Evolutionary conservation across 2,888 invertebrate genomes (phyloP).

Genomic region (Ditula angustiorana): DNA sequence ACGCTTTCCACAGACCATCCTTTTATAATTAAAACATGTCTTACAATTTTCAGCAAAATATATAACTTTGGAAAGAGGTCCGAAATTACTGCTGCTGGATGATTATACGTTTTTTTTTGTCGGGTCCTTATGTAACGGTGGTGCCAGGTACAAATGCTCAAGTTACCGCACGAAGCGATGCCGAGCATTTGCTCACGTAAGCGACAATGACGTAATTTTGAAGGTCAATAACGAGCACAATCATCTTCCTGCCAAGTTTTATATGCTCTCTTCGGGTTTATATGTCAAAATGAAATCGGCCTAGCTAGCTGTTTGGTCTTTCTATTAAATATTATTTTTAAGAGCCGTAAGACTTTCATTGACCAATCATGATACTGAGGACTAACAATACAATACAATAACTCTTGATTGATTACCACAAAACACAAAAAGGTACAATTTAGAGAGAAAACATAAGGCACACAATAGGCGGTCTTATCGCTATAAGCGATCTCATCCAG

Average conservation of each 20-base stretch:
- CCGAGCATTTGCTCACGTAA: constrained; percentile 49
- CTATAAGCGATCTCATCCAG: too few species aligned
- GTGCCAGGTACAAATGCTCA: constrained; percentile 51
- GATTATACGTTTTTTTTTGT: constrained; percentile 49
- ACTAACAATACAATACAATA: too few species aligned
- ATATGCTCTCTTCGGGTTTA: constrained; percentile 9
- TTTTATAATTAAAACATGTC: background rate
- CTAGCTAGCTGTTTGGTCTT: too few species aligned
- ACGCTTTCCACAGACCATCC: background rate
- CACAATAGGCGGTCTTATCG: too few species aligned
- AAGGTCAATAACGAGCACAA: constrained; percentile 43
- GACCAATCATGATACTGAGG: too few species aligned
- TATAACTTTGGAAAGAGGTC: constrained; percentile 44
- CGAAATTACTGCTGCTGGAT: constrained; percentile 48
- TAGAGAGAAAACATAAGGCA: too few species aligned
- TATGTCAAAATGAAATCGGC: constrained; percentile 12
- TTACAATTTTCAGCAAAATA: constrained; percentile 40
- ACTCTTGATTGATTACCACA: too few species aligned
- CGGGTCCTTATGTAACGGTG: constrained; percentile 39
- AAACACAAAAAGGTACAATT: too few species aligned
- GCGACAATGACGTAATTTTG: constrained; percentile 44
- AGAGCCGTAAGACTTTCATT: too few species aligned
- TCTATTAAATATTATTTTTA: too few species aligned
- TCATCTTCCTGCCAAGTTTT: constrained; percentile 45
- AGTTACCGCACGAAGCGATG: constrained; percentile 47